A percentile compares a stretch with the other conserved stretches of the same genome.
phyloP scores from a whole-genome alignment of 2,113 vertebrate genomes.

The Neolamprologus sp. region DNA sequence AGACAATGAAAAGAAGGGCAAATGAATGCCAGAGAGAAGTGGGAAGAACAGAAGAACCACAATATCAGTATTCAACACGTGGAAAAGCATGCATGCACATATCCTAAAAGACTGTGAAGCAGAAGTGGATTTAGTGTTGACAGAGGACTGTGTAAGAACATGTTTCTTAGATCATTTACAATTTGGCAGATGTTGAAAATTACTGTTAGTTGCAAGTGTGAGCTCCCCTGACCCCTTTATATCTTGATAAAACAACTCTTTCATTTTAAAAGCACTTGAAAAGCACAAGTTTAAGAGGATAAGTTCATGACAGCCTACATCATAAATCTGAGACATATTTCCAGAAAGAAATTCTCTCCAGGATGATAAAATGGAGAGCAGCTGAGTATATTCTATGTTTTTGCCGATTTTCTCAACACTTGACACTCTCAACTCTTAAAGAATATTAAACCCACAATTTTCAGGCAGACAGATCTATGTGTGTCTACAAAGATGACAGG shows the following conservation, averaged over 20 bases:
- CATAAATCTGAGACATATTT: neutral
- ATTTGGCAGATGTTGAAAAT: neutral
- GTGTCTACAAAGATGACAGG: neutral
- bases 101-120: neutral
- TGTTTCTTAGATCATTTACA: neutral
- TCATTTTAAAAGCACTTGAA: neutral
- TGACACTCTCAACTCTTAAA: neutral
- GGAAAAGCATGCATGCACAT: neutral
- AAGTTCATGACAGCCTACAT: neutral
- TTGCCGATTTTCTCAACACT: neutral
- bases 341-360: neutral
- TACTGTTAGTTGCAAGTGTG: neutral
- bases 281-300: neutral
- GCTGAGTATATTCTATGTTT: neutral
- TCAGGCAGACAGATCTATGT: neutral
- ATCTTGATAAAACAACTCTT: neutral
- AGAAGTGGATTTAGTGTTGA: neutral
- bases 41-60: neutral
- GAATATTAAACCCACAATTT: neutral
- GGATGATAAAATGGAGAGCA: neutral
- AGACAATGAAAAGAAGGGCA: neutral
- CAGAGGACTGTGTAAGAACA: neutral
- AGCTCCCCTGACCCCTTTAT: neutral
- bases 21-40: neutral
- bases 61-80: constrained; percentile 21